These are phyloP conservation scores for Ennomos erosarius DNA, from an alignment of 2,888 invertebrate genomes.

Conservation along the genomic window DNA sequence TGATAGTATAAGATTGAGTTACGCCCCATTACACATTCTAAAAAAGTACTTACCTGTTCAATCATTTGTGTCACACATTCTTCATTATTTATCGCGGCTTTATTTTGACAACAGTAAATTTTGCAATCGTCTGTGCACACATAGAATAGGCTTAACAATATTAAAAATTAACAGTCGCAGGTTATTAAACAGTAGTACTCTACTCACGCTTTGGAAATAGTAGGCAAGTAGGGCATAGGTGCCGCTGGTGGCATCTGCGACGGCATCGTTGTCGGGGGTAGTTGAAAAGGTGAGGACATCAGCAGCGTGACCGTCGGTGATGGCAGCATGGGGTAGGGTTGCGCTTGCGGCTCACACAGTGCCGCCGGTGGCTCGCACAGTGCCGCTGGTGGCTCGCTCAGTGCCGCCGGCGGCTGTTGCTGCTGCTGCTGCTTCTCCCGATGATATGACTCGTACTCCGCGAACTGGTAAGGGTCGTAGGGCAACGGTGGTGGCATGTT, in stretches of 20 bases:
- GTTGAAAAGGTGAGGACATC: conserved; percentile 29
- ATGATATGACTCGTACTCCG: too few species aligned
- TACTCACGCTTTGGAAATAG: conserved; percentile 49
- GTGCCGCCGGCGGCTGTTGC: conserved; percentile 31
- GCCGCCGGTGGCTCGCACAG: conserved; percentile 41
- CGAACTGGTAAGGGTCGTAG: conserved; percentile 50
- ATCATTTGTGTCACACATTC: conserved; percentile 3
- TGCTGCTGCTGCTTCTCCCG: conserved; percentile 30
- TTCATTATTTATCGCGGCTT: not conserved
- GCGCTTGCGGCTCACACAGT: conserved; percentile 30
- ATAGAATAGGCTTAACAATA: conserved; percentile 1
- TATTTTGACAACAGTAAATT: not conserved
- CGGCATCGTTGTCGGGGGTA: conserved; percentile 28
- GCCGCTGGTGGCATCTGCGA: conserved; percentile 23
- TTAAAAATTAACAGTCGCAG: conserved; percentile 17
- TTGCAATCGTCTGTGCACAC: not conserved
- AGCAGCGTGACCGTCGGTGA: conserved; percentile 33
- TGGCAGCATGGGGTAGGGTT: conserved; percentile 30
- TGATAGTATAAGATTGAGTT: conserved; percentile 2
- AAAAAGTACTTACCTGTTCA: conserved; percentile 2
- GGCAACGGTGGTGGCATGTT: conserved; percentile 47
- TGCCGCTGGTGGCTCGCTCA: conserved; percentile 35
- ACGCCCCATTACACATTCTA: not conserved
- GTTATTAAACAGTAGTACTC: not conserved
- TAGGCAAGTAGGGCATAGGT: conserved; percentile 30